Conservation (phyloP, 2,113 vertebrate genomes). For the Cyanoliseus patagonus region DNA sequence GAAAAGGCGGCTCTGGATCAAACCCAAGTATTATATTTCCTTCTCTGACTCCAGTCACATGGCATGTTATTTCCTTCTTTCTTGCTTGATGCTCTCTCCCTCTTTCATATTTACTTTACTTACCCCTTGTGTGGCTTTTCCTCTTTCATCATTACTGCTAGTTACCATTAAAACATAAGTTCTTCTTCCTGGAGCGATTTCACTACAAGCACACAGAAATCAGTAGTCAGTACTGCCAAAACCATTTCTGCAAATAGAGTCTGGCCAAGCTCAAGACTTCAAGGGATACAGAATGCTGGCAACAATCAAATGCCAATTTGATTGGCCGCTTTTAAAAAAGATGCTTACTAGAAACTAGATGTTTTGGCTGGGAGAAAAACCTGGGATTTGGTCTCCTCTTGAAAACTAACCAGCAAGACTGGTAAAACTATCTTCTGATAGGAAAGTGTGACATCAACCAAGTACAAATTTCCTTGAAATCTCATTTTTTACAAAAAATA, state of each 20-base stretch:
- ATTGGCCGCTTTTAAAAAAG: rapidly evolving
- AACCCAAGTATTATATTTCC: neutral
- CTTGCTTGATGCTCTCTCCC: neutral
- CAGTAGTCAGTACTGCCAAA: neutral
- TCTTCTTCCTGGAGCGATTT: neutral
- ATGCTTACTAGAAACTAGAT: neutral
- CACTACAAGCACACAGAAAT: neutral
- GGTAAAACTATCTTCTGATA: neutral
- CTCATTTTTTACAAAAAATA: neutral
- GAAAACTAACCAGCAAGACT: neutral
- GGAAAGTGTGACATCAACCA: neutral
- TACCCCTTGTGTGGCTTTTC: neutral
- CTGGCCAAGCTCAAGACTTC: neutral
- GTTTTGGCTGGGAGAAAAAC: neutral
- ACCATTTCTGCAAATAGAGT: neutral
- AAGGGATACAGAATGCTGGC: neutral
- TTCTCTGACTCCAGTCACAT: neutral
- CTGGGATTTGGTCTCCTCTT: neutral
- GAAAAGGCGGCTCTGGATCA: neutral
- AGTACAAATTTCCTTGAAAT: neutral
- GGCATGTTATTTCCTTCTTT: neutral
- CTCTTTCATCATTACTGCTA: neutral
- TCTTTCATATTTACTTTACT: neutral
- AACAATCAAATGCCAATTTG: neutral
- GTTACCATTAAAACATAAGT: neutral